Evolutionary conservation across 2,113 vertebrate species (phyloP), one percentile per base, ranked within the genome.

Genomic region (Fregetta grallaria): DNA sequence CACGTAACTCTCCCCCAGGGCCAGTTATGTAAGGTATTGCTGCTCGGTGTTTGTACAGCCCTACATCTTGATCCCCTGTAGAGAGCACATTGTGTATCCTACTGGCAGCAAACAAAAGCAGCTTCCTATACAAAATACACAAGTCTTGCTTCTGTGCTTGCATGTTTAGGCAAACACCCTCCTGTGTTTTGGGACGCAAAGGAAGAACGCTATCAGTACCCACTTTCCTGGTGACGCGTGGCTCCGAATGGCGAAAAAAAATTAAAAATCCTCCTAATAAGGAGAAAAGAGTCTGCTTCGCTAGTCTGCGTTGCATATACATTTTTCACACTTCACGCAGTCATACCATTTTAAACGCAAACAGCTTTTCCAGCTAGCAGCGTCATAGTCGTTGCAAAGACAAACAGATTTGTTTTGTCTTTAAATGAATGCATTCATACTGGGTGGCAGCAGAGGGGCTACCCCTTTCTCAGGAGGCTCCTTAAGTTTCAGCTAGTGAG

Each of bases 81-180:
- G 93, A 83, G 92, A 93, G 94, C 90, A 95, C 84, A 93, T 92
- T 80, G 93, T 96, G 93, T 89, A 84, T 93, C 91, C 86, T 84
- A 80, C 82, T 87, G 83, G 86, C 76, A 96, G 92, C 72, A 95
- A 96, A 96, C 92, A 97, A 97, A 94, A 87, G 88, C 75, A 74
- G 55, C 53, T 97, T 96, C 96, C 89, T 94, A 97, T 80, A 92
- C 40, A 95, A 94, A 95, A 96, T 36, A 86, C 94, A 94, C 86
- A 97, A 96, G 66, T 29, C 42, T 19, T 78, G 72, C 79, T 93
- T 88, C 93, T 96, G 53, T 38, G 83, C 61, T 40, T 77, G 47
- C 84, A 49, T 85, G 62, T 96, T 93, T 95, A 95, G 94, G 72
- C 93, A 97, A 97, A 92, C 62, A 78, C 88, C 42, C 90, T 59